Evolutionary conservation across 30 jellyfish, hydroid and myxozoan genomes (phyloP).

Genomic region (Aurelia sp.): DNA sequence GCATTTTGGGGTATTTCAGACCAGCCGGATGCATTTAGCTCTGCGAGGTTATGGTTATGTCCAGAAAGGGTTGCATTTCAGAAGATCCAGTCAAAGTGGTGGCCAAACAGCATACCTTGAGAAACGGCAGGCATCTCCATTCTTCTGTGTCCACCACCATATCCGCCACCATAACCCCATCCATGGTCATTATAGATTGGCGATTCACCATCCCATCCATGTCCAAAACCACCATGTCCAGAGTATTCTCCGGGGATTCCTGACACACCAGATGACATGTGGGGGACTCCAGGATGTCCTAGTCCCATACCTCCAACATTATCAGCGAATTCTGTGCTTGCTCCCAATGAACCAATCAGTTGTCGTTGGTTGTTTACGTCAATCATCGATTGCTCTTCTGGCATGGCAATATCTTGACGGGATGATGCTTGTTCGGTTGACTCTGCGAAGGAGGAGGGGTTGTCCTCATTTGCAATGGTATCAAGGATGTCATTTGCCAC

Average conservation of each 20-base stretch:
- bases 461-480: not conserved
- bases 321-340: slow-evolving; percentile 94
- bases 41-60: too few relatives aligned
- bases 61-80: too few relatives aligned
- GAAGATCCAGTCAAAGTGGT: too few relatives aligned
- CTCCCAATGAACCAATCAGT: slow-evolving; percentile 96
- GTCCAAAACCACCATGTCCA: slow-evolving; percentile 95
- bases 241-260: slow-evolving; percentile 99
- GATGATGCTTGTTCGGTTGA: slow-evolving; percentile 57
- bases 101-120: slow-evolving; percentile 6
- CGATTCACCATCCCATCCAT: slow-evolving; percentile 97
- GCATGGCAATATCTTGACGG: slow-evolving; percentile 97
- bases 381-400: slow-evolving; percentile 95
- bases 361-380: slow-evolving; percentile 94
- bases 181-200: slow-evolving; percentile 88
- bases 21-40: too few relatives aligned
- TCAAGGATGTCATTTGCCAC: not conserved
- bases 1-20: too few relatives aligned
- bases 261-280: slow-evolving; percentile 94
- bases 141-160: slow-evolving; percentile 60
- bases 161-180: slow-evolving; percentile 81
- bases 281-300: slow-evolving; percentile 98
- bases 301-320: slow-evolving; percentile 99
- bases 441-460: slow-evolving; percentile 27
- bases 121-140: slow-evolving; percentile 7